Percentiles rank a stretch among this genome's conserved stretches.
phyloP scores from a whole-genome alignment of 1,140 invertebrate species.

The Lepidostoma basale region DNA sequence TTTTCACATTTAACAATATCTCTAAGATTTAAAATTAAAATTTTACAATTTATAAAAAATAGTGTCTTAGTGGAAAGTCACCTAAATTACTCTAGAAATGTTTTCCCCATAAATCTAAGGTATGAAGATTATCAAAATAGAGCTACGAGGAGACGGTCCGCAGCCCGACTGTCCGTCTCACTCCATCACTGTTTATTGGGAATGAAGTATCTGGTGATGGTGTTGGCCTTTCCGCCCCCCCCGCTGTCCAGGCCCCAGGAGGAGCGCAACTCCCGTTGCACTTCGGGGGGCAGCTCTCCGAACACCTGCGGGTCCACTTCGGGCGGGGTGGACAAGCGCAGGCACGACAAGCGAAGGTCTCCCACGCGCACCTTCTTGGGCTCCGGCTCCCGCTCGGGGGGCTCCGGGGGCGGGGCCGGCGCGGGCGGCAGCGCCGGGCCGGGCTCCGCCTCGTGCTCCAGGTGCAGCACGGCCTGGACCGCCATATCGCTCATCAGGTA shows the following conservation, averaged over 20 bases:
- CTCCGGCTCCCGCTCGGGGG: constrained; percentile 73
- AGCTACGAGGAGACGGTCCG: background rate
- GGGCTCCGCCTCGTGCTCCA: constrained; percentile 62
- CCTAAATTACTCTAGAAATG: too few species aligned
- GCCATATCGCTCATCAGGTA: constrained; percentile 73
- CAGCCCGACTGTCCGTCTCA: too few species aligned
- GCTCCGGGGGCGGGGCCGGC: too few species aligned
- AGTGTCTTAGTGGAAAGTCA: too few species aligned
- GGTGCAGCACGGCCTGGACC: constrained; percentile 71
- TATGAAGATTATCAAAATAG: background rate
- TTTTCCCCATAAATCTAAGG: too few species aligned
- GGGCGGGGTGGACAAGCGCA: constrained; percentile 51
- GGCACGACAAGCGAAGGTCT: constrained; percentile 54
- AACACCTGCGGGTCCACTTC: constrained; percentile 68
- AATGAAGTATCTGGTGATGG: constrained; percentile 69
- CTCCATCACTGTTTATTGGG: constrained; percentile 64
- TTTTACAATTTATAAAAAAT: too few species aligned
- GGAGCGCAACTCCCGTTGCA: constrained; percentile 67
- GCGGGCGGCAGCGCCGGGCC: too few species aligned
- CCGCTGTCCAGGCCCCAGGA: constrained; percentile 65
- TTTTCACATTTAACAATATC: too few species aligned
- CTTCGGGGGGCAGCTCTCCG: constrained; percentile 64
- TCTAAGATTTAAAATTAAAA: too few species aligned
- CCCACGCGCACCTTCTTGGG: constrained; percentile 71
- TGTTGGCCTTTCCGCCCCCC: constrained; percentile 57